phyloP scores from a whole-genome alignment of 2,113 vertebrate species.

The Pseudolaguvia tuberculata region DNA sequence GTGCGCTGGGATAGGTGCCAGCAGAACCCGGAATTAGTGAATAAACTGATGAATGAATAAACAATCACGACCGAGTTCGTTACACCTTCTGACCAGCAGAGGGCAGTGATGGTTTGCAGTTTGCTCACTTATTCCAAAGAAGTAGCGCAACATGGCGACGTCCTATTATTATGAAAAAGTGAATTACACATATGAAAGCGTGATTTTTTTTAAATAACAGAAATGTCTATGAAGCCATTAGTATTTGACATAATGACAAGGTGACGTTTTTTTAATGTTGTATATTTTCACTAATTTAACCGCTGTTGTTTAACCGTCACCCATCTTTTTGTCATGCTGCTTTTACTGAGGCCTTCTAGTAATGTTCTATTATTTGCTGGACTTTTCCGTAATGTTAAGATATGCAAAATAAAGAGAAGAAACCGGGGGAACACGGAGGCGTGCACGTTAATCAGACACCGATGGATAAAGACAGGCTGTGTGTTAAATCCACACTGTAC shows the following conservation, averaged over 20 bases:
- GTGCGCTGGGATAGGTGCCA: no score
- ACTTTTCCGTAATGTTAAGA: slow-evolving; percentile 53
- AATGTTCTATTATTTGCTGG: slow-evolving; percentile 35
- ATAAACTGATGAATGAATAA: background rate
- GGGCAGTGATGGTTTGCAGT: background rate
- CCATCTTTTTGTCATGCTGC: background rate
- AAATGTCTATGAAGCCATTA: background rate
- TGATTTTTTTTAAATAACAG: background rate
- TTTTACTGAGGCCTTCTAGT: slow-evolving; percentile 11
- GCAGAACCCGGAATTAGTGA: no score
- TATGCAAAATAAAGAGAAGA: slow-evolving; percentile 52
- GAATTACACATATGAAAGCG: no score
- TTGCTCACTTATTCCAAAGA: background rate
- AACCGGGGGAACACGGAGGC: slow-evolving; percentile 23
- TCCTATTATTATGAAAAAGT: slow-evolving; percentile 1
- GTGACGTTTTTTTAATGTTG: background rate
- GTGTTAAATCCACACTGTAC: slow-evolving; percentile 23
- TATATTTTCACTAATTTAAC: background rate
- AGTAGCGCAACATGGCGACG: slow-evolving; percentile 12
- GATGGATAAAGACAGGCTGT: slow-evolving; percentile 58
- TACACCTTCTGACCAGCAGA: background rate
- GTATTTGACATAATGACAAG: background rate
- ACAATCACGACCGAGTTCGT: background rate
- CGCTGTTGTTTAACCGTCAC: background rate
- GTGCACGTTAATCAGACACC: slow-evolving; percentile 57